phyloP scores from a whole-genome alignment of 2,113 vertebrate genomes.

The Podarcis raffonei region DNA sequence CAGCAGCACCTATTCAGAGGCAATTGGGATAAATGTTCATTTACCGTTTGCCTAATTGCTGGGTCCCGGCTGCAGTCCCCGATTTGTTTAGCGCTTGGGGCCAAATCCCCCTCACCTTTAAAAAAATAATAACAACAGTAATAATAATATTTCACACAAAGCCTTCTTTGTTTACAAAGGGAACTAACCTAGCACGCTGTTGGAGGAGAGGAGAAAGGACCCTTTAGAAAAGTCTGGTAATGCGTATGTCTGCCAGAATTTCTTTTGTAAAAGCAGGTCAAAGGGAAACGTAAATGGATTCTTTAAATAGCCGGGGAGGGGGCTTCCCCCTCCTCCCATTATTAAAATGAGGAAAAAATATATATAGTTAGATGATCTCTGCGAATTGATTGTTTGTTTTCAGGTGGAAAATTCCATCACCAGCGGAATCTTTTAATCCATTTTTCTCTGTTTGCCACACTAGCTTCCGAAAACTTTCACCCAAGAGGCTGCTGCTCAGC shows the following conservation, averaged over 20 bases:
- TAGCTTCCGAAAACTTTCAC: conserved; percentile 65
- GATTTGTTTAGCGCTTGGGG: conserved; percentile 37
- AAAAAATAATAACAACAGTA: neutral
- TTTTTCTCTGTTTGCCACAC: conserved; percentile 38
- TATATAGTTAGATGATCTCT: conserved; percentile 25
- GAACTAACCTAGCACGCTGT: neutral
- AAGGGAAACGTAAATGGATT: conserved; percentile 52
- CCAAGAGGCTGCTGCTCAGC: conserved; percentile 60
- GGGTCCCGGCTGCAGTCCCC: conserved; percentile 1
- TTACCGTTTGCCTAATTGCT: conserved; percentile 63
- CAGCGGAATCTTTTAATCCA: conserved; percentile 60
- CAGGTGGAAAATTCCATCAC: conserved; percentile 37
- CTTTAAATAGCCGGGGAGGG: conserved; percentile 1
- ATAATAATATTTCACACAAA: conserved; percentile 25
- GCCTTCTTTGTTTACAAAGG: conserved; percentile 54
- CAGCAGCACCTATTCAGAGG: conserved; percentile 58
- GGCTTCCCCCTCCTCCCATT: conserved; percentile 4
- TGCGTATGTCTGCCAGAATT: conserved; percentile 23
- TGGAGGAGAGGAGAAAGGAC: neutral
- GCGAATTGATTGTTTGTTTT: conserved; percentile 59
- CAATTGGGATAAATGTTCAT: conserved; percentile 56
- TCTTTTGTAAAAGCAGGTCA: conserved; percentile 40
- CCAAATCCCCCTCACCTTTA: conserved; percentile 45
- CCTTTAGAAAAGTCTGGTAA: conserved; percentile 54
- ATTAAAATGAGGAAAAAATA: neutral